Base-by-base conservation (phyloP, 2,797 vertebrate genomes). In the Cyprinella venusta region DNA sequence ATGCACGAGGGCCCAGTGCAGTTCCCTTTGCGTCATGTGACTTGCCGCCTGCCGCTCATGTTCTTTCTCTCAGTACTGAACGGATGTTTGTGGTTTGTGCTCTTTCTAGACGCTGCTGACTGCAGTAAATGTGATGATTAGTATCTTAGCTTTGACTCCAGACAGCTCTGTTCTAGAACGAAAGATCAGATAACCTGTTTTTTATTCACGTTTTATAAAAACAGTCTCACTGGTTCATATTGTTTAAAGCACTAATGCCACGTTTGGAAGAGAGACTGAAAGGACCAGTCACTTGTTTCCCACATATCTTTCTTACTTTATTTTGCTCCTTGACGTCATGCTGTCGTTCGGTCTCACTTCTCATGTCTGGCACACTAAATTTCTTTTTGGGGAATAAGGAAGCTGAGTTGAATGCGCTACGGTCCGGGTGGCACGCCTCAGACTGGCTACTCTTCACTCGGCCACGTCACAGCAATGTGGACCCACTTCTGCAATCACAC, bases 61-160 rank as follows among this genome's bases (percentile, higher is more conserved):
- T 48, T 74, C 75, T 63, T 64, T 54, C 82, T 64, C 40, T 63
- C 7, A 54, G 84, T 81, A 33, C 67, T 63, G 15, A 78, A 74
- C 80, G 84, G 84, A 86, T 79, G 81, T 84, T 84, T 76, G 81
- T 30, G 85, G 81, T 84, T 86, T 42, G 33, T 70, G 72, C 81
- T 77, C 64, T 83, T 69, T 40, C 65, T 82, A 68, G 56, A 69
- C 0, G 54, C 42, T 84, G 77, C 70, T 84, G 68, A 80, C 76
- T 78, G 54, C 52, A 78, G 82, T 76, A 52, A 71, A 68, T 52
- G 67, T 72, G 26, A 45, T 16, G 70, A 84, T 84, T 64, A 42
- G 45, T 63, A 79, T 80, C 77, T 54, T 19, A 56, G 16, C 16
- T 52, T 79, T 42, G 24, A 21, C 30, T 72, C 50, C 24, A 68